phyloP scores from a whole-genome alignment of 2,888 invertebrate genomes.

The Epistrophella euchroma region DNA sequence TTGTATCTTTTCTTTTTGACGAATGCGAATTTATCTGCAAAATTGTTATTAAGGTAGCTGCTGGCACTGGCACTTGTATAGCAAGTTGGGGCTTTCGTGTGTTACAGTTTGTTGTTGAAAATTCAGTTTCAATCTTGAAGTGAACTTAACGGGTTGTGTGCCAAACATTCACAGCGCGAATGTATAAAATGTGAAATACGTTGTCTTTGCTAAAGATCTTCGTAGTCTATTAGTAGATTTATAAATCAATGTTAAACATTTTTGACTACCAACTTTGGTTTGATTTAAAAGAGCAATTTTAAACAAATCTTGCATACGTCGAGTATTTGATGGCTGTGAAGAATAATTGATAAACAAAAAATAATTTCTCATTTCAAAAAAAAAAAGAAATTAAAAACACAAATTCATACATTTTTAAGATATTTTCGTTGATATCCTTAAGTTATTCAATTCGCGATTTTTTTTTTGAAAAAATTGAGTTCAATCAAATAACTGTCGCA shows the following conservation, averaged over 20 bases:
- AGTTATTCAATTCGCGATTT: background rate
- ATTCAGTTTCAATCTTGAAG: slow-evolving; percentile 71
- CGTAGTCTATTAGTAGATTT: slow-evolving; percentile 54
- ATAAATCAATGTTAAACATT: background rate
- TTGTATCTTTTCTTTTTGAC: slow-evolving; percentile 21
- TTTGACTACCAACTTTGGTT: background rate
- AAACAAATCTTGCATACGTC: background rate
- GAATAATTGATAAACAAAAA: background rate
- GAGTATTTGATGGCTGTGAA: slow-evolving; percentile 15
- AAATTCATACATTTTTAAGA: slow-evolving; percentile 5
- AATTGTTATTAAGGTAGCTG: slow-evolving; percentile 67
- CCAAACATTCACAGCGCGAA: slow-evolving; percentile 51
- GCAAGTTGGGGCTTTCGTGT: slow-evolving; percentile 63
- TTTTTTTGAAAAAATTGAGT: background rate
- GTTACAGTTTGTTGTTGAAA: slow-evolving; percentile 64
- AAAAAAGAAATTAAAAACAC: background rate
- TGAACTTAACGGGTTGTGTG: slow-evolving; percentile 70
- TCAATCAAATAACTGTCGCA: slow-evolving; percentile 28
- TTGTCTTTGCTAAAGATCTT: slow-evolving; percentile 40
- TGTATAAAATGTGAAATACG: slow-evolving; percentile 65
- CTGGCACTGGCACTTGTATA: slow-evolving; percentile 30
- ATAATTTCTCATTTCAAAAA: background rate
- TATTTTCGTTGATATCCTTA: background rate
- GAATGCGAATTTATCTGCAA: slow-evolving; percentile 61
- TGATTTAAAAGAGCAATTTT: background rate